phyloP scores from a whole-genome alignment of 2,113 vertebrate species.

The Microcebus murinus region DNA sequence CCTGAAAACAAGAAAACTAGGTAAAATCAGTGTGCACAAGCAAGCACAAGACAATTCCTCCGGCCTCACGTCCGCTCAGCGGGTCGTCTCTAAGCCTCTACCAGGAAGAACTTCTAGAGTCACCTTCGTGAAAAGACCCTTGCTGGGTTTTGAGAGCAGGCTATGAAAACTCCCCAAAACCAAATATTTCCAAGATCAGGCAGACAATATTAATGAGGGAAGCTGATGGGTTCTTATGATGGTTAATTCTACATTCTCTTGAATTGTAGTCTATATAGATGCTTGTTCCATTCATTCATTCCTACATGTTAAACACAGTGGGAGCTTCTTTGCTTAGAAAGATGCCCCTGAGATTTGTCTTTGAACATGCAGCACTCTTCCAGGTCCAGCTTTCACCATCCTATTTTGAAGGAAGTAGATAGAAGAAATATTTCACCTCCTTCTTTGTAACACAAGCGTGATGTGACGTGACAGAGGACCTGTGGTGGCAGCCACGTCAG shows the following conservation, averaged over 20 bases:
- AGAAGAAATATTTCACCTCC: neutral
- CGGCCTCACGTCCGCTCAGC: neutral
- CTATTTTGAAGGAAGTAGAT: neutral
- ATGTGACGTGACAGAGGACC: fast-evolving
- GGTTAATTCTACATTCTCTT: neutral
- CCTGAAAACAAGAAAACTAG: neutral
- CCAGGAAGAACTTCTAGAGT: neutral
- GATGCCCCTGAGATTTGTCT: neutral
- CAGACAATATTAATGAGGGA: neutral
- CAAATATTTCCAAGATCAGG: neutral
- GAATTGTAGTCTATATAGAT: fast-evolving
- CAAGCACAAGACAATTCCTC: neutral
- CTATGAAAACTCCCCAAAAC: neutral
- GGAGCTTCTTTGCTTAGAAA: neutral
- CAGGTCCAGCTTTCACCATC: neutral
- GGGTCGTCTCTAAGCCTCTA: too few species aligned
- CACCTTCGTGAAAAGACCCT: neutral
- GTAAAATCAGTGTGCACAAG: too few species aligned
- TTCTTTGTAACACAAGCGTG: neutral
- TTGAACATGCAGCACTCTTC: neutral
- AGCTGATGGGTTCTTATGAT: neutral
- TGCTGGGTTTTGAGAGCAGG: neutral
- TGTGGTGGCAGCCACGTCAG: neutral
- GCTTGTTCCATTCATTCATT: neutral
- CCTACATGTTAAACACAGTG: neutral